Evolutionary conservation across 2,888 invertebrate genomes (phyloP).

Genomic region (Apocheima hispidaria): DNA sequence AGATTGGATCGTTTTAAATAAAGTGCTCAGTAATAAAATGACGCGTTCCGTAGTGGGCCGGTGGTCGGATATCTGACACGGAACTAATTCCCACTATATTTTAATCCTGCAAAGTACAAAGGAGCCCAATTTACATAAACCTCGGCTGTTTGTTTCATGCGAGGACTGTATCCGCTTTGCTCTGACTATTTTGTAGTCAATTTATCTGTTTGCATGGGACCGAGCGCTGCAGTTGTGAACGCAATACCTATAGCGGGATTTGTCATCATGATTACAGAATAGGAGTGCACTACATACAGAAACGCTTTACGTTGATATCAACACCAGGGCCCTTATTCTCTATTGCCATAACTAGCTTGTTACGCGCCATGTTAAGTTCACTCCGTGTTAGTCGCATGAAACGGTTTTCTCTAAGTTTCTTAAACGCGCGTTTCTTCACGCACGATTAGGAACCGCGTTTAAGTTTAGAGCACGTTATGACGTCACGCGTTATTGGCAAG

Average conservation of each 20-base stretch:
- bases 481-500: too few relatives aligned
- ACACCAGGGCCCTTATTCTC: too few relatives aligned
- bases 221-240: constrained; percentile 38
- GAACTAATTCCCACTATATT: constrained; percentile 85
- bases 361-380: too few relatives aligned
- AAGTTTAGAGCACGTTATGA: too few relatives aligned
- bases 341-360: too few relatives aligned
- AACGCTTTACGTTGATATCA: too few relatives aligned
- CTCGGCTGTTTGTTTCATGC: constrained; percentile 83
- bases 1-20: constrained; percentile 62
- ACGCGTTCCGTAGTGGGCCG: constrained; percentile 67
- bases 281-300: background rate
- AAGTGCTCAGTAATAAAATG: constrained; percentile 73
- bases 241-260: constrained; percentile 30
- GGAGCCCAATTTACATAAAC: constrained; percentile 85
- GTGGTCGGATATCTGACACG: constrained; percentile 79
- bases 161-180: constrained; percentile 81
- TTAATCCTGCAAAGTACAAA: constrained; percentile 84
- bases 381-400: too few relatives aligned
- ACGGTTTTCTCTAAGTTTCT: too few relatives aligned
- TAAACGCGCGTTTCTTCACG: too few relatives aligned
- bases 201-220: constrained; percentile 74
- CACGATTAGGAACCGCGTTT: too few relatives aligned
- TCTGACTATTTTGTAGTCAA: constrained; percentile 77
- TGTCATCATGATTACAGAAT: constrained; percentile 37